Percentiles rank a stretch among this genome's conserved stretches.
phyloP scores from a whole-genome alignment of 2,797 vertebrate species.

The Phataginus tetradactyla region DNA sequence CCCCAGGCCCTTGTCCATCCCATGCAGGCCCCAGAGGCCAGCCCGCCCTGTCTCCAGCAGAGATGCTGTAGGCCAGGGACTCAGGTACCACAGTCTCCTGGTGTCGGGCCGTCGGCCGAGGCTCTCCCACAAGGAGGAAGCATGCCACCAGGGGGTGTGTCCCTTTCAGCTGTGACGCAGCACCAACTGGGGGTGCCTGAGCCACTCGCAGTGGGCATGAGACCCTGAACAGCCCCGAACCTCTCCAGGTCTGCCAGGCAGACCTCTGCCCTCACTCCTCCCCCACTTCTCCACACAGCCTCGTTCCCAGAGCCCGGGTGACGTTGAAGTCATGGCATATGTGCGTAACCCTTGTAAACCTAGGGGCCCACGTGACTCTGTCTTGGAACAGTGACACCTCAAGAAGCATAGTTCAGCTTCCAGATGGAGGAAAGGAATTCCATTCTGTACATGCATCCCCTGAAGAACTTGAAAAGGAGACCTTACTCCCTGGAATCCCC shows the following conservation, averaged over 20 bases:
- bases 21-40: not conserved
- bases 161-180: not conserved
- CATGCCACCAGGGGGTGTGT: not conserved
- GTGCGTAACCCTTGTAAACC: accelerated
- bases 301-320: not conserved
- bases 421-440: no score
- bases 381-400: not conserved
- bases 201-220: not conserved
- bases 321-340: accelerated
- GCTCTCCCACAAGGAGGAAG: not conserved
- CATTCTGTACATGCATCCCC: accelerated
- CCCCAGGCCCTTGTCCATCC: not conserved
- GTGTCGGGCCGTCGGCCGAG: no score
- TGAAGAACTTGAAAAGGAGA: not conserved
- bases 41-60: not conserved
- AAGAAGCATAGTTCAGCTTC: not conserved
- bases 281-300: not conserved
- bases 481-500: not conserved
- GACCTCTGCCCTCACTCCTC: accelerated
- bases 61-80: not conserved
- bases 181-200: no score
- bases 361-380: not conserved
- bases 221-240: not conserved
- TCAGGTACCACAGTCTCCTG: not conserved
- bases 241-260: not conserved